These are phyloP conservation scores for Lipotes vexillifer DNA, from an alignment of 2,113 vertebrate species.

Conservation along the genomic window DNA sequence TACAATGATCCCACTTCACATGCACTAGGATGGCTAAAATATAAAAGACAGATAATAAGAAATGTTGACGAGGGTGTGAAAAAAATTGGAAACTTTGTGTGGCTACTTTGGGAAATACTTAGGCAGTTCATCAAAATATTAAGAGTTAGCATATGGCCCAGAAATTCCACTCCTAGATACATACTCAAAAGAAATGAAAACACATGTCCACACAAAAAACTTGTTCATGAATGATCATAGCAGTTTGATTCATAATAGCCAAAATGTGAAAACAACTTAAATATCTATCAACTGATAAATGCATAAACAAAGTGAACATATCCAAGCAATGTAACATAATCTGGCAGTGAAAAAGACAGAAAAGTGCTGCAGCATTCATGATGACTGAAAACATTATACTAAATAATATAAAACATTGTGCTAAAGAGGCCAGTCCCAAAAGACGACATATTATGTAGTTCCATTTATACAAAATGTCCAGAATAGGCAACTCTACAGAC, in stretches of 20 bases:
- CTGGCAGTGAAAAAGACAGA: too few relatives aligned
- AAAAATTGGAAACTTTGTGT: background rate
- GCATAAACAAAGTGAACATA: background rate
- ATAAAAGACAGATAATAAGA: background rate
- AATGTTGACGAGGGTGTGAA: background rate
- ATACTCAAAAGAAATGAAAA: background rate
- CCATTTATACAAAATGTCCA: background rate
- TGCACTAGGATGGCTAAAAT: background rate
- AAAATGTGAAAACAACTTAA: background rate
- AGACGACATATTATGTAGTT: background rate
- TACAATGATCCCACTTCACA: too few relatives aligned
- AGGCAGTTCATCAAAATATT: background rate
- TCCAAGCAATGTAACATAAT: accelerated
- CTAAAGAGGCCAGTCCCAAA: background rate
- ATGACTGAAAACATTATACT: background rate
- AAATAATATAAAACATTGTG: background rate
- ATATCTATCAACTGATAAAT: background rate
- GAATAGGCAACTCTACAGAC: background rate
- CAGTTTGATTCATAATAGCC: background rate
- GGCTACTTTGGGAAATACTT: background rate
- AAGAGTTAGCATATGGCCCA: background rate
- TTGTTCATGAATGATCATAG: background rate
- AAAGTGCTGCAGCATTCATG: background rate
- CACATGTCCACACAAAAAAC: background rate
- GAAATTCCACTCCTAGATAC: background rate